phyloP scores from a whole-genome alignment of 2,888 invertebrate genomes.

The Eucera pruinosa region DNA sequence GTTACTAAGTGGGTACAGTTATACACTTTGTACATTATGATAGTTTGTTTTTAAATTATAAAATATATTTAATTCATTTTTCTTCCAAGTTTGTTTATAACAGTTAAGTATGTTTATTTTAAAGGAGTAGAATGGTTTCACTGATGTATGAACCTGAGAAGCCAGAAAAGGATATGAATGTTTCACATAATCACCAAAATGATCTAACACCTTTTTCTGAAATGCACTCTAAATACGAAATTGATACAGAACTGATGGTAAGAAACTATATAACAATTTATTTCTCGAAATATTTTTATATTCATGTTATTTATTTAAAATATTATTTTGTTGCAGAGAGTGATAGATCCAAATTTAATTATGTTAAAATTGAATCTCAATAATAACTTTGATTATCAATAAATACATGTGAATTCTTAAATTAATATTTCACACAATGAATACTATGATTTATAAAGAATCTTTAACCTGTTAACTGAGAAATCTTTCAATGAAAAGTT shows the following conservation, averaged over 20 bases:
- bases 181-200: constrained; percentile 29
- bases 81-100: neutral
- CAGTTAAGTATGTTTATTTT: constrained; percentile 32
- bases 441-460: neutral
- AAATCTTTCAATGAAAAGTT: neutral
- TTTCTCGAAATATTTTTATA: neutral
- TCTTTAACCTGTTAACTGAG: too few relatives aligned
- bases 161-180: constrained; percentile 73
- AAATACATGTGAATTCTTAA: constrained; percentile 36
- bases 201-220: constrained; percentile 42
- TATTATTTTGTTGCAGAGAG: constrained; percentile 68
- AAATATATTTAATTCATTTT: neutral
- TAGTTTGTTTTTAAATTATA: neutral
- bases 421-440: constrained; percentile 19
- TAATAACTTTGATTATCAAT: constrained; percentile 64
- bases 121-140: constrained; percentile 73
- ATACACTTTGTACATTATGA: neutral
- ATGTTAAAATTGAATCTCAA: constrained; percentile 76
- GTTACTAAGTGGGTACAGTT: constrained; percentile 74
- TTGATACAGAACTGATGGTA: constrained; percentile 67
- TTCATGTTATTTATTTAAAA: constrained; percentile 11
- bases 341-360: constrained; percentile 77
- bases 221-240: constrained; percentile 50
- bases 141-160: constrained; percentile 70
- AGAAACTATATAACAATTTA: constrained; percentile 18